Evolutionary conservation across 2,797 vertebrate genomes (phyloP).

Genomic region (Balearica regulorum): DNA sequence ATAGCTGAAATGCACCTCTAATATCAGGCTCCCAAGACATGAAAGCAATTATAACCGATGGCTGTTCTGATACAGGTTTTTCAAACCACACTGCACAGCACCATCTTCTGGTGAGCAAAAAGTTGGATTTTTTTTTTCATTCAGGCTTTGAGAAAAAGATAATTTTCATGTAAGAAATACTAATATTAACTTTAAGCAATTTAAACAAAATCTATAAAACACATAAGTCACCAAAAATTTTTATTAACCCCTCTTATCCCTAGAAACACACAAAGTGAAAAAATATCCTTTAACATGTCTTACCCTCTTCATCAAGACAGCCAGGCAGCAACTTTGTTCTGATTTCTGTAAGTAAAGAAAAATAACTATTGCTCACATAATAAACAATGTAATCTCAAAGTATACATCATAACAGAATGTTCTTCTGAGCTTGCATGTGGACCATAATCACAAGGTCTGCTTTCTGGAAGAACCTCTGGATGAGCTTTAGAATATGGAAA

Average conservation of each 20-base stretch:
- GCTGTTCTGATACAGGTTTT: not conserved
- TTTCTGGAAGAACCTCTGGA: not conserved
- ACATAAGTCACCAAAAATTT: rapidly evolving
- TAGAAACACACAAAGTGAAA: not conserved
- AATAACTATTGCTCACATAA: not conserved
- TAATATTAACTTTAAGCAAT: not conserved
- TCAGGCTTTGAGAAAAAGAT: not conserved
- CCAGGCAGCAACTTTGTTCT: not conserved
- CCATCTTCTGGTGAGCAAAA: constrained; percentile 69
- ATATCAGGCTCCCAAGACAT: not conserved
- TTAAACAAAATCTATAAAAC: not conserved
- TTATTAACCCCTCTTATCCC: not conserved
- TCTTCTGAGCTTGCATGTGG: too few relatives aligned
- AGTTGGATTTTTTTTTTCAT: not conserved
- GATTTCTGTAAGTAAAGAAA: not conserved
- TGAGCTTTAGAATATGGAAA: not conserved
- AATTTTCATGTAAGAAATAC: not conserved
- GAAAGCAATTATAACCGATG: not conserved
- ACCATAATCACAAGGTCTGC: too few relatives aligned
- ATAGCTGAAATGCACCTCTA: not conserved
- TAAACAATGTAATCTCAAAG: not conserved
- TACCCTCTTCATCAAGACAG: not conserved
- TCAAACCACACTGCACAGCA: constrained; percentile 46
- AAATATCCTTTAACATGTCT: not conserved
- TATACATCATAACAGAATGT: not conserved